phyloP scores from a whole-genome alignment of 2,888 invertebrate genomes.

The Sinodicranocentrus sp. region DNA sequence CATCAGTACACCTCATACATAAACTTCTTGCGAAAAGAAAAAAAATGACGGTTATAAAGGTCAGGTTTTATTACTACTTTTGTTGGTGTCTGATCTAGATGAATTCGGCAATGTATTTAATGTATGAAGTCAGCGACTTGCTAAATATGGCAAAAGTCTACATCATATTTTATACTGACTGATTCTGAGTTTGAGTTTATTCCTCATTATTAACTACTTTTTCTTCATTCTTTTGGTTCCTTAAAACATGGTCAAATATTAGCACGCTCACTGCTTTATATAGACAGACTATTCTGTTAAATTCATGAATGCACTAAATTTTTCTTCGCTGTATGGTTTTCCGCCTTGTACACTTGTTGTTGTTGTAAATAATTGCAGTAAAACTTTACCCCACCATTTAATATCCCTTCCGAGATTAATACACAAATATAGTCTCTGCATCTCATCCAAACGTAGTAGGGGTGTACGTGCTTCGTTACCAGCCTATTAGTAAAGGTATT shows the following conservation, averaged over 20 bases:
- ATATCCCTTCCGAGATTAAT: too few species aligned
- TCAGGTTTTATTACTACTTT: slow-evolving; percentile 61
- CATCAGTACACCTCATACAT: slow-evolving; percentile 44
- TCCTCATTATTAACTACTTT: slow-evolving; percentile 36
- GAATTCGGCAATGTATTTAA: slow-evolving; percentile 33
- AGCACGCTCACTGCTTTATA: too few species aligned
- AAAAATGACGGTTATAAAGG: slow-evolving; percentile 62
- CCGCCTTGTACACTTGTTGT: too few species aligned
- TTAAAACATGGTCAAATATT: slow-evolving; percentile 8
- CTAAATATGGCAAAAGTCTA: neutral
- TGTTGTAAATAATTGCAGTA: too few species aligned
- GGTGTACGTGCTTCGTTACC: too few species aligned
- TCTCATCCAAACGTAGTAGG: too few species aligned
- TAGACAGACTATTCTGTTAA: slow-evolving; percentile 25
- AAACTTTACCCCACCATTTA: too few species aligned
- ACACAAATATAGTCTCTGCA: too few species aligned
- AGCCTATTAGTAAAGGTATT: neutral
- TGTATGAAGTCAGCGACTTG: neutral
- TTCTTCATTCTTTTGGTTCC: slow-evolving; percentile 54
- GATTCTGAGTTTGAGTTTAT: too few species aligned
- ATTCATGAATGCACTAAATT: slow-evolving; percentile 15
- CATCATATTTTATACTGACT: too few species aligned
- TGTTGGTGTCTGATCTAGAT: slow-evolving; percentile 33
- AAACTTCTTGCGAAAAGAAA: slow-evolving; percentile 55
- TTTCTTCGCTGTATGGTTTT: slow-evolving; percentile 18